Evolutionary conservation across 2,797 vertebrate species (phyloP), one percentile per base, ranked within the genome.

Genomic region (Mormyrops attenuatus): DNA sequence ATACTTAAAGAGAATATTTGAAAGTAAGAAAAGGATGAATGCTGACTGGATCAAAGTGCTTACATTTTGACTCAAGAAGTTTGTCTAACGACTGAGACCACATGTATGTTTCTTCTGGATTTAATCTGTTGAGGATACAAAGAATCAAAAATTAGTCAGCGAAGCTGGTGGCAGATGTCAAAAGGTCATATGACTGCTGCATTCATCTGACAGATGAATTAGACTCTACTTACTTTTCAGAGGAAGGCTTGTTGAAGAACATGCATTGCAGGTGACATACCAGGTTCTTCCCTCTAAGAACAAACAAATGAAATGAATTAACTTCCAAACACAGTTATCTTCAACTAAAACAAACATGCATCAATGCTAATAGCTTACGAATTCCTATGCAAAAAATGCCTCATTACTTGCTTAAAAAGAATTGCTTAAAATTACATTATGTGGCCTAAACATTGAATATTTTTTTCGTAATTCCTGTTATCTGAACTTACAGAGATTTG

Each of bases 21-120:
- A 89, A 17, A 52, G 3, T 49, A 57, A 38, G 66, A 11, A 3
- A 8, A 22, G 41, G 26, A 41, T 50, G 9, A 50, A 17, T 0
- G 5, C 13, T 6, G 30, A 17, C 66, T 38, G 66, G 26, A 73
- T 38, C 66, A 38, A 69, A 85, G 38, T 41, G 95, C 96, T 96
- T 94, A 98, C 96, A 93, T 95, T 97, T 97, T 3, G 96, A 97
- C 53, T 95, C 92, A 89, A 98, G 94, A 89, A 98, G 92, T 44
- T 94, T 96, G 88, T 97, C 96, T 0, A 98, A 95, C 41, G 97
- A 97, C 2, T 96, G 95, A 11, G 97, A 96, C 97, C 97, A 97
- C 89, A 96, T 94, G 9, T 96, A 92, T 3, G 95, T 94, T 91
- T 99, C 97, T 1, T 97, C 95, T 87, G 94, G 92, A 91, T 94